A percentile compares a stretch with the other conserved stretches of the same genome.
phyloP scores from a whole-genome alignment of 1,140 invertebrate species.

The Caenorhabditis tropicalis region DNA sequence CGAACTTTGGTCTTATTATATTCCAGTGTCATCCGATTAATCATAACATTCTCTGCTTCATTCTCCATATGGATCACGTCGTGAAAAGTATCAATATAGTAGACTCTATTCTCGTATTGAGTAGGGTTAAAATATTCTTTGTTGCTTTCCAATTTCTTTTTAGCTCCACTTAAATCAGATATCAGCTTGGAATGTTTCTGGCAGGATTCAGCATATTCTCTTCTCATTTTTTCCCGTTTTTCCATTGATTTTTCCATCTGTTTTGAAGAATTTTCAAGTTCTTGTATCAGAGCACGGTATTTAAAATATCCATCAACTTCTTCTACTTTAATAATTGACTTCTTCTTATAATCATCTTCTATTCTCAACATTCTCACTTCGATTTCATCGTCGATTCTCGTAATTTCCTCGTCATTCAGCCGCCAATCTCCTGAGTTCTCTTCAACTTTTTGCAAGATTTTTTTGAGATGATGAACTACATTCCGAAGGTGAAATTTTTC shows the following conservation, averaged over 20 bases:
- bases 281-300: not conserved
- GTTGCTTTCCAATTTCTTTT: too few species aligned
- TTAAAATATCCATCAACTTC: not conserved
- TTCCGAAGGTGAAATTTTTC: not conserved
- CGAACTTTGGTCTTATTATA: not conserved
- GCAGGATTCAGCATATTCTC: not conserved
- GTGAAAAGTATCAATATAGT: not conserved
- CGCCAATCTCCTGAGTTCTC: not conserved
- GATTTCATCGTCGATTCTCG: not conserved
- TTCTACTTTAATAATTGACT: not conserved
- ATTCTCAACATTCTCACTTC: not conserved
- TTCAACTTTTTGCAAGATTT: not conserved
- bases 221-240: not conserved
- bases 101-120: not conserved
- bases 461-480: not conserved
- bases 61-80: not conserved
- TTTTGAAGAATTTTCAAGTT: not conserved
- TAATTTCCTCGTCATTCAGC: not conserved
- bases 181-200: not conserved
- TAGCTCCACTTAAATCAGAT: not conserved
- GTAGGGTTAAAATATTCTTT: not conserved
- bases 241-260: not conserved
- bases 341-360: not conserved
- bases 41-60: not conserved
- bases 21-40: not conserved